Conservation (phyloP, 2,797 vertebrate genomes). For the Muscicapa striata region DNA sequence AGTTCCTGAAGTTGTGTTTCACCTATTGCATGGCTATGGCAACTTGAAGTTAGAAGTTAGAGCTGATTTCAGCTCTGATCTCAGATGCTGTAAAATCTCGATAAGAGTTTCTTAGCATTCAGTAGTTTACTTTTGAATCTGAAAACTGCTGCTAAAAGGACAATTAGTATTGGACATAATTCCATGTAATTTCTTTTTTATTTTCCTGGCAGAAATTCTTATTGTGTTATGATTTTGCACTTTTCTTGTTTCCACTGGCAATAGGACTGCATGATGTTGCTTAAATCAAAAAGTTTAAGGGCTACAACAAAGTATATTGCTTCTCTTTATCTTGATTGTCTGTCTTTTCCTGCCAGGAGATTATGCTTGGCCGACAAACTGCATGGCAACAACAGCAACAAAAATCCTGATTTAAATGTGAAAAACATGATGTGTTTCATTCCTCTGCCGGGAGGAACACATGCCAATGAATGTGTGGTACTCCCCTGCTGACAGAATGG, state of each 20-base stretch:
- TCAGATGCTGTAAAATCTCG: not conserved
- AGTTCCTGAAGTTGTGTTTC: not conserved
- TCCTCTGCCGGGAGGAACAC: not conserved
- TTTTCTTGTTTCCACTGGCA: constrained; percentile 43
- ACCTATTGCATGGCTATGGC: not conserved
- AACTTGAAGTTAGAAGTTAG: not conserved
- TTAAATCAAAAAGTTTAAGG: constrained; percentile 52
- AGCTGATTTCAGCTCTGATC: not conserved
- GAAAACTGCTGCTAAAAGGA: constrained; percentile 28
- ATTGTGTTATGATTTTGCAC: not conserved
- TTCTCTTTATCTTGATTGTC: constrained; percentile 53
- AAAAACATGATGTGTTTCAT: constrained; percentile 14
- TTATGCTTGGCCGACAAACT: constrained; percentile 16
- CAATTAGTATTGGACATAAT: constrained; percentile 20
- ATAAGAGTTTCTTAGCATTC: not conserved
- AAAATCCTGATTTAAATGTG: constrained; percentile 16
- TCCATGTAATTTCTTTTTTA: constrained; percentile 18
- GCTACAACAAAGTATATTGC: constrained; percentile 29
- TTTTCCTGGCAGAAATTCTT: constrained; percentile 36
- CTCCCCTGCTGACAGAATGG: not conserved
- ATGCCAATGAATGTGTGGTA: not conserved
- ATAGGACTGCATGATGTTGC: not conserved
- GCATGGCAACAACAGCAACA: constrained; percentile 9
- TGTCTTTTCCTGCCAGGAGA: constrained; percentile 14
- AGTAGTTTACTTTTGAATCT: not conserved